These are phyloP conservation scores for Hippoglossus hippoglossus DNA, from an alignment of 2,797 vertebrate genomes.

Conservation along the genomic window DNA sequence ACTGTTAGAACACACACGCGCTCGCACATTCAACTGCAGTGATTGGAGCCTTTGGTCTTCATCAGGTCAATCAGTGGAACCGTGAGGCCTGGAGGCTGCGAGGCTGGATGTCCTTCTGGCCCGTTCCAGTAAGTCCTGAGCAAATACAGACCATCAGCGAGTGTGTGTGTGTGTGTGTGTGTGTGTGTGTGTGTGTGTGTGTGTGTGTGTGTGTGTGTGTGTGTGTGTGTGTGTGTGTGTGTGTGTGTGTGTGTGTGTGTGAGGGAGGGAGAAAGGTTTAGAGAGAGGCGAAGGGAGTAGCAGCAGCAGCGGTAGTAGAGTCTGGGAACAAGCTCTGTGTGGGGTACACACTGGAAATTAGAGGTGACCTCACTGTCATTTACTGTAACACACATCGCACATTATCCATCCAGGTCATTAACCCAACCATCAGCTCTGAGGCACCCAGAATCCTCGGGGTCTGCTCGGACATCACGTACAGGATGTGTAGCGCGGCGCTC, in stretches of 20 bases:
- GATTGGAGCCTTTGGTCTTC: constrained; percentile 76
- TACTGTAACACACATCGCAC: constrained; percentile 71
- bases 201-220: constrained; percentile 24
- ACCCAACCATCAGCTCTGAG: constrained; percentile 53
- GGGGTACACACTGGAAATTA: constrained; percentile 68
- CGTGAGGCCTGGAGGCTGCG: constrained; percentile 68
- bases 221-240: constrained; percentile 29
- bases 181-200: constrained; percentile 19
- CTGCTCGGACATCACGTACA: constrained; percentile 28
- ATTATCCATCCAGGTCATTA: constrained; percentile 61
- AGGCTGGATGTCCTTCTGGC: constrained; percentile 70
- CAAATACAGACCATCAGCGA: constrained; percentile 71
- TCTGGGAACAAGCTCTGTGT: constrained; percentile 65
- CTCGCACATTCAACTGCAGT: constrained; percentile 19
- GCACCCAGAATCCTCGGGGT: constrained; percentile 29
- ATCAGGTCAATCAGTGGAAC: constrained; percentile 79
- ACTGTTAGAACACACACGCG: constrained; percentile 29
- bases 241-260: constrained; percentile 21
- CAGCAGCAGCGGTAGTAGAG: constrained; percentile 23
- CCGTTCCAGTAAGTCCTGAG: constrained; percentile 76
- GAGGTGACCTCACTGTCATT: constrained; percentile 75
- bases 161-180: constrained; percentile 25
- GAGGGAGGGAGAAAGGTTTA: constrained; percentile 21
- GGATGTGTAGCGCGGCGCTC: constrained; percentile 19
- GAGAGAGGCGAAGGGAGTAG: constrained; percentile 5